phyloP scores from a whole-genome alignment of 1,140 invertebrate species.

The Macrobrachium nipponense region DNA sequence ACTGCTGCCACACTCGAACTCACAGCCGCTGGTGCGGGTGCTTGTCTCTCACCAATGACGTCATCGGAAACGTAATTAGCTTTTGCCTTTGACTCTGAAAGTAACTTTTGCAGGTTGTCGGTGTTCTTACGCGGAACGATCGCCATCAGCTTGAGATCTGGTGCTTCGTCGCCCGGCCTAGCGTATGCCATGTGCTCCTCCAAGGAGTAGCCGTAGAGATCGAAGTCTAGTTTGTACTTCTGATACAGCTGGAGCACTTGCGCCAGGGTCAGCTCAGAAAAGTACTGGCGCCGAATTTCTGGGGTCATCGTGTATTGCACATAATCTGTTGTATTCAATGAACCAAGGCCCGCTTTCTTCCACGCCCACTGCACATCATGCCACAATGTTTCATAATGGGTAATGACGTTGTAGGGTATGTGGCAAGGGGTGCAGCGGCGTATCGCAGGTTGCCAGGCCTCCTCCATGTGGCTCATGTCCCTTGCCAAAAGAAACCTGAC shows the following conservation, averaged over 20 bases:
- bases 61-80: neutral
- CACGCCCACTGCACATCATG: constrained; percentile 53
- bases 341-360: constrained; percentile 40
- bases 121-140: constrained; percentile 7
- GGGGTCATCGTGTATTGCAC: constrained; percentile 38
- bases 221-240: constrained; percentile 60
- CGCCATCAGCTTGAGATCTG: constrained; percentile 34
- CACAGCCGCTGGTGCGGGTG: too few species aligned
- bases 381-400: constrained; percentile 58
- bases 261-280: constrained; percentile 45
- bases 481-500: constrained; percentile 48
- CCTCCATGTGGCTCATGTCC: constrained; percentile 45
- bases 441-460: constrained; percentile 37
- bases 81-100: constrained; percentile 3
- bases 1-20: too few species aligned
- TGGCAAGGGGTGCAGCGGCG: constrained; percentile 59
- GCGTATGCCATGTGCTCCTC: constrained; percentile 54
- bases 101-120: constrained; percentile 20
- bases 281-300: constrained; percentile 46
- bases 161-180: constrained; percentile 32
- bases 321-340: constrained; percentile 43
- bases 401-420: constrained; percentile 51
- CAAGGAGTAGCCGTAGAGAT: constrained; percentile 54
- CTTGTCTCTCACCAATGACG: too few species aligned
- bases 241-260: constrained; percentile 43